These are phyloP conservation scores for Micrasema longulum DNA, from an alignment of 1,140 invertebrate species.

Conservation along the genomic window DNA sequence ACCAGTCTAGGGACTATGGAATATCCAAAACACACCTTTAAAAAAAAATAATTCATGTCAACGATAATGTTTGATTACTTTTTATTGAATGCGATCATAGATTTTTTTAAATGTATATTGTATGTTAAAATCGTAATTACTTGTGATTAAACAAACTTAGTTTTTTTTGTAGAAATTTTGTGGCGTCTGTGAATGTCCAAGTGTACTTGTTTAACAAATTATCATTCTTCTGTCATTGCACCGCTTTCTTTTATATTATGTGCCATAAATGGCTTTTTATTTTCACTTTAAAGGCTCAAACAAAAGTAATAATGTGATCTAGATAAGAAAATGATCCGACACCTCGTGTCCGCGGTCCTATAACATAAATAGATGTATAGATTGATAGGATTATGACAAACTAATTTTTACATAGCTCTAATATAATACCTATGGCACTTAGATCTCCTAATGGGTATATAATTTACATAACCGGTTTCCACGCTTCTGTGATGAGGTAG, in stretches of 20 bases:
- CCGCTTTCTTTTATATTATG: constrained; percentile 38
- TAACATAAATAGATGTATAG: constrained; percentile 42
- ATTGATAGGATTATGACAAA: constrained; percentile 33
- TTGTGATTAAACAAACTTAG: constrained; percentile 16
- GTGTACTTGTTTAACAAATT: too few species aligned
- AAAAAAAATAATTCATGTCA: too few species aligned
- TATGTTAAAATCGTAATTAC: too few species aligned
- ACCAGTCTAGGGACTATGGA: too few species aligned
- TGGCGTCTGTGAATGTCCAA: constrained; percentile 22
- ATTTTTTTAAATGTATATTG: too few species aligned
- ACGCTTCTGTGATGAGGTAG: too few species aligned
- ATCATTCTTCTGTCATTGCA: constrained; percentile 25
- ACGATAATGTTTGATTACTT: too few species aligned
- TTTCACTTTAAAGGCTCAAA: constrained; percentile 45
- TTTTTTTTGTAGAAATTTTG: constrained; percentile 27
- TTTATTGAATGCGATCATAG: too few species aligned
- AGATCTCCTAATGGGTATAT: too few species aligned
- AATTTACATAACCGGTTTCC: too few species aligned
- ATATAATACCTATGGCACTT: too few species aligned
- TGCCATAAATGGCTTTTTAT: constrained; percentile 35
- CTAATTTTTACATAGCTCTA: constrained; percentile 41
- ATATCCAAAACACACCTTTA: too few species aligned
- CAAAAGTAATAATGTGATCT: constrained; percentile 48
- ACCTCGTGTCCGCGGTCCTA: constrained; percentile 24
- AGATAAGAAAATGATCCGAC: constrained; percentile 41